Conservation (phyloP, 2,113 vertebrate genomes). For the Excalfactoria chinensis region DNA sequence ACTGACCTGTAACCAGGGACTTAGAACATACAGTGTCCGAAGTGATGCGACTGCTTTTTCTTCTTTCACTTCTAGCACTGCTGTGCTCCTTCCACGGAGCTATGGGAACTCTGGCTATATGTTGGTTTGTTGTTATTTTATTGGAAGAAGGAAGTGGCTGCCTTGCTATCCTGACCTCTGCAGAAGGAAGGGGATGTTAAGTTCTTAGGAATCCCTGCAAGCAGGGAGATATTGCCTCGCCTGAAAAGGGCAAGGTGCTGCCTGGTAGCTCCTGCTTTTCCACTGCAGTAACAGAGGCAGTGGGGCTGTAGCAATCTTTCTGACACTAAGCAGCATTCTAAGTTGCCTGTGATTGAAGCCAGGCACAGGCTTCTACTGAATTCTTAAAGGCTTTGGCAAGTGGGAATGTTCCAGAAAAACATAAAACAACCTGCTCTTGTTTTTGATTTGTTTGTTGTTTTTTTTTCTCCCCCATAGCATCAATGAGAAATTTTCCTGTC, state of each 20-base stretch:
- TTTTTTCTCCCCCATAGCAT: background rate
- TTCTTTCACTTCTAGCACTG: background rate
- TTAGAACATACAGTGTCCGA: fast-evolving
- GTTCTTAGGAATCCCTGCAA: background rate
- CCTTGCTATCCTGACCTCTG: background rate
- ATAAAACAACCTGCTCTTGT: constrained; percentile 22
- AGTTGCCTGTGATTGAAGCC: background rate
- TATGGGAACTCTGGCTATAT: background rate
- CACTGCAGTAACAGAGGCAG: background rate
- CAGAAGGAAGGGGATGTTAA: background rate
- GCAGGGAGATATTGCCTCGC: background rate
- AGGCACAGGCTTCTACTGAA: background rate
- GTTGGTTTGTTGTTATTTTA: background rate
- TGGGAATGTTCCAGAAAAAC: constrained; percentile 46
- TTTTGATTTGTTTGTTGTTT: no score
- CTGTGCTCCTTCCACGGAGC: background rate
- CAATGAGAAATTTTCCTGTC: background rate
- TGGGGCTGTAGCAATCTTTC: background rate
- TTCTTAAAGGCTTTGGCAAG: constrained; percentile 9
- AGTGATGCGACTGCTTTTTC: background rate
- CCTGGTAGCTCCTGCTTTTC: background rate
- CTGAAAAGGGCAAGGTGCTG: background rate
- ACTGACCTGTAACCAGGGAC: background rate
- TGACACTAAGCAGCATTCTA: background rate
- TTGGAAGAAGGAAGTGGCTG: background rate